These are phyloP conservation scores for Blastomussa wellsi DNA, from an alignment of 92 coral and sea anemone species.

Conservation along the genomic window DNA sequence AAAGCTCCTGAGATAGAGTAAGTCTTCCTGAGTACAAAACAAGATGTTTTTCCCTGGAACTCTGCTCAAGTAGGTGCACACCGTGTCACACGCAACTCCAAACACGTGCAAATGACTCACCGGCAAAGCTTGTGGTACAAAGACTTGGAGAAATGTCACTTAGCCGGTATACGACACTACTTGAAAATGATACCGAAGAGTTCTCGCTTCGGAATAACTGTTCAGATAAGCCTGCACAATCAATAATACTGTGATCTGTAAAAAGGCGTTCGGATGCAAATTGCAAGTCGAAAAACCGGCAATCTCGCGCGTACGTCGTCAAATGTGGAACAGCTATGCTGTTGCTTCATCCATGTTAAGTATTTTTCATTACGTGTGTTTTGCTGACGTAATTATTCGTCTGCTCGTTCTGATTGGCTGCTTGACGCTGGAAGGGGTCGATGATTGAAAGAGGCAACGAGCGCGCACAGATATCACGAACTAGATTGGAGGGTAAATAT, in stretches of 20 bases:
- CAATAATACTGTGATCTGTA: background rate
- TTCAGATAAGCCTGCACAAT: background rate
- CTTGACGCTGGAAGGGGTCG: constrained; percentile 24
- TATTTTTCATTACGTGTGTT: constrained; percentile 86
- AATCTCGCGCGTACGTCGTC: constrained; percentile 25
- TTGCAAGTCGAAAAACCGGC: constrained; percentile 22
- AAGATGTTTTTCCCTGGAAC: background rate
- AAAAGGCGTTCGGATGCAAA: constrained; percentile 4
- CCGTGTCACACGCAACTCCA: constrained; percentile 28
- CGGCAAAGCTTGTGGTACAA: constrained; percentile 19
- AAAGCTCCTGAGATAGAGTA: background rate
- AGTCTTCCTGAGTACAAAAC: background rate
- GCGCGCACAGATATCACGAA: constrained; percentile 33
- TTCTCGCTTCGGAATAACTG: constrained; percentile 5
- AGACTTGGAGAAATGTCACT: constrained; percentile 14
- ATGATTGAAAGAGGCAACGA: constrained; percentile 40
- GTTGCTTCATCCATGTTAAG: constrained; percentile 61
- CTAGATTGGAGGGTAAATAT: constrained; percentile 40
- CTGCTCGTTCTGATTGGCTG: constrained; percentile 72
- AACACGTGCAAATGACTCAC: constrained; percentile 51
- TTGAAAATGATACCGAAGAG: background rate
- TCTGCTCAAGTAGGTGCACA: background rate
- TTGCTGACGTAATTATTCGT: constrained; percentile 81
- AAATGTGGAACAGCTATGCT: constrained; percentile 23
- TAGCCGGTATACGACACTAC: constrained; percentile 23